Evolutionary conservation across 1,140 invertebrate species (phyloP).

Genomic region (Nautilus pompilius): DNA sequence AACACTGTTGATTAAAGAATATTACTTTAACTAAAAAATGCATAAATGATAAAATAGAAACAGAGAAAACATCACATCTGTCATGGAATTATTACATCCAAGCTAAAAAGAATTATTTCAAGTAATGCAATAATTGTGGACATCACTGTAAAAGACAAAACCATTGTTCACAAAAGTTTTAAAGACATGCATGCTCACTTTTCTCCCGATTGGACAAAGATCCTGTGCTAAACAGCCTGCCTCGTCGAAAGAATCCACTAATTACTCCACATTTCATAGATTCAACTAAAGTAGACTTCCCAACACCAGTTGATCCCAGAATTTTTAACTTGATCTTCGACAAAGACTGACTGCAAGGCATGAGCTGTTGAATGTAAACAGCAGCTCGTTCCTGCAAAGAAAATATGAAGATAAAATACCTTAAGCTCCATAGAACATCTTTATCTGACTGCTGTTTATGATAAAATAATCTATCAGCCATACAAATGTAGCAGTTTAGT

Average conservation of each 20-base stretch:
- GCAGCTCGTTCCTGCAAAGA: slow-evolving; percentile 60
- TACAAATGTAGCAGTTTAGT: no score
- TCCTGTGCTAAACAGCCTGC: slow-evolving; percentile 17
- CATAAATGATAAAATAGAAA: no score
- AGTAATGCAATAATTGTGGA: neutral
- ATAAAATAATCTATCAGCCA: no score
- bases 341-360: slow-evolving; percentile 62
- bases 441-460: no score
- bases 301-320: slow-evolving; percentile 73
- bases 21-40: no score
- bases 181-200: neutral
- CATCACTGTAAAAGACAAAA: neutral
- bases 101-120: neutral
- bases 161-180: neutral
- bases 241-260: slow-evolving; percentile 46
- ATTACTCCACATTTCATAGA: slow-evolving; percentile 62
- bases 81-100: neutral
- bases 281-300: slow-evolving; percentile 73
- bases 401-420: no score
- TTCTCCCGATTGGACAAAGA: neutral
- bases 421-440: no score
- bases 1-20: no score
- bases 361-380: slow-evolving; percentile 69
- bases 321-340: slow-evolving; percentile 72
- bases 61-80: no score